Conservation (phyloP, 2,888 invertebrate species). For the Euzetes globulus region DNA sequence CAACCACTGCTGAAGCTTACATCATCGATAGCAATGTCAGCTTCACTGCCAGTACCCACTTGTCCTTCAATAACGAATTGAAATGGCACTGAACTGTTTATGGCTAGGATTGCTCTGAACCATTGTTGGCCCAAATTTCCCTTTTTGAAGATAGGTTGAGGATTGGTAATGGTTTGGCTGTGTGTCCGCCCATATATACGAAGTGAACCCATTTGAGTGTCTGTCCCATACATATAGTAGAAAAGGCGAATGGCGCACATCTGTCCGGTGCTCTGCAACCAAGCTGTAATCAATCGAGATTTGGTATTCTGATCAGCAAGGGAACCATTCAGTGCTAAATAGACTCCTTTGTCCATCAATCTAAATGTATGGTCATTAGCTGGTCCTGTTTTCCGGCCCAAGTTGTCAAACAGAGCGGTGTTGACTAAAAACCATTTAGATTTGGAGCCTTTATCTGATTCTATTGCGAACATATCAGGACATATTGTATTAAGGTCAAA, state of each 20-base stretch:
- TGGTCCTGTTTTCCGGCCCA: not conserved
- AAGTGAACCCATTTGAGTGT: not conserved
- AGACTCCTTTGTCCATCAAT: not conserved
- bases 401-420: not conserved
- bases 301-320: not conserved
- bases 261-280: not conserved
- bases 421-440: not conserved
- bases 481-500: not conserved
- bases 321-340: not conserved
- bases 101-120: not conserved
- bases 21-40: conserved; percentile 29
- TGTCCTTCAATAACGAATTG: conserved; percentile 31
- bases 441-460: not conserved
- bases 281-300: not conserved
- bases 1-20: not conserved
- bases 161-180: not conserved
- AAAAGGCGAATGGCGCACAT: conserved; percentile 24
- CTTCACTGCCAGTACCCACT: not conserved
- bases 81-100: not conserved
- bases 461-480: not conserved
- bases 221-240: conserved; percentile 10
- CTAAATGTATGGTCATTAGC: not conserved
- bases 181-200: not conserved
- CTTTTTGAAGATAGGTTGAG: not conserved
- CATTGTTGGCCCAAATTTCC: conserved; percentile 1